Percentiles rank a stretch among this genome's conserved stretches.
Evolutionary conservation across 2,797 vertebrate species (phyloP).

Genomic region (Gallinago stenura): DNA sequence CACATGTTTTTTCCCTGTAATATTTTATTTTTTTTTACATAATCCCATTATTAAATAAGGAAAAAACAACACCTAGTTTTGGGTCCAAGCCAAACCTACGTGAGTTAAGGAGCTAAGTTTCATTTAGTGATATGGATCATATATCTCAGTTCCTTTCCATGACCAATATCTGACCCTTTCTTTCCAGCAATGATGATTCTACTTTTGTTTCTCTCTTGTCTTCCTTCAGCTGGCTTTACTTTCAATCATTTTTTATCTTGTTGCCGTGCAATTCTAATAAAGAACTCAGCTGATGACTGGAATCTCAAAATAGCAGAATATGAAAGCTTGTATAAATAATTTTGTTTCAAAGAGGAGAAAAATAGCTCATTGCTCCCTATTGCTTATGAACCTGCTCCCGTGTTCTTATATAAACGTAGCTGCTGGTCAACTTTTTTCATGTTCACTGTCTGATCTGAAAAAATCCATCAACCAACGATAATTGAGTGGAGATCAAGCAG

Average conservation of each 20-base stretch:
- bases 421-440: neutral
- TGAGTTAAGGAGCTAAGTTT: neutral
- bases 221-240: neutral
- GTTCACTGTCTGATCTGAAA: neutral
- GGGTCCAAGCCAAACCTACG: neutral
- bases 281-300: neutral
- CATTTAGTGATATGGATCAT: neutral
- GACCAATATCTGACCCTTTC: neutral
- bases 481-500: neutral
- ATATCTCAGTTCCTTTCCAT: neutral
- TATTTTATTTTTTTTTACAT: neutral
- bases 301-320: neutral
- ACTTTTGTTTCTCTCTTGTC: neutral
- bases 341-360: neutral
- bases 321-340: neutral
- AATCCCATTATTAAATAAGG: neutral
- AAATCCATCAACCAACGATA: neutral
- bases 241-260: neutral
- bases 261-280: neutral
- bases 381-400: neutral
- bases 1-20: neutral
- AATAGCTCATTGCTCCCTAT: neutral
- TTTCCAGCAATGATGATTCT: neutral
- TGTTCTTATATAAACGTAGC: neutral
- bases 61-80: neutral